Conservation (phyloP, 2,113 vertebrate species). For the Turdus rufiventris region DNA sequence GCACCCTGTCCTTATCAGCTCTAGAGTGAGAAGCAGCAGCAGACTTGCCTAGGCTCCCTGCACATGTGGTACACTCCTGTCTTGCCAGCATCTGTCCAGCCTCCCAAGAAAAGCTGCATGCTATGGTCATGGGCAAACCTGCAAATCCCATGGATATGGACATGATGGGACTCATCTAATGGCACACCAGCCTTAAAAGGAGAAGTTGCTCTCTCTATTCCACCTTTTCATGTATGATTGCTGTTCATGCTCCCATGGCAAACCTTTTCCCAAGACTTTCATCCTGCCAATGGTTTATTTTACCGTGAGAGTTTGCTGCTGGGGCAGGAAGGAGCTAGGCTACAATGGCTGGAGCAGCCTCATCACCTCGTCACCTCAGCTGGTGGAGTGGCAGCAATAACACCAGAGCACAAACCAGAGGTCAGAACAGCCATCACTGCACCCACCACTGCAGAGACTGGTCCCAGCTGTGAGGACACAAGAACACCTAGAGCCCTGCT, state of each 20-base stretch:
- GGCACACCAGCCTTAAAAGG: background rate
- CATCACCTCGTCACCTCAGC: too few relatives aligned
- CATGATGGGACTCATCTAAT: background rate
- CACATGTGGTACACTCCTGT: background rate
- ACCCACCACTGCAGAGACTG: rapidly evolving
- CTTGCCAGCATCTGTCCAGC: background rate
- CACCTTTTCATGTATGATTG: background rate
- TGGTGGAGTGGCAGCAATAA: rapidly evolving
- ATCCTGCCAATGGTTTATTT: background rate
- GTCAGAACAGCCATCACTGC: rapidly evolving
- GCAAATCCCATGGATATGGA: background rate
- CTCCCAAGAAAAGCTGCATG: background rate
- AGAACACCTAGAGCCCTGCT: background rate
- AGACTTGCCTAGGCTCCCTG: background rate
- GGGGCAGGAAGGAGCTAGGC: background rate
- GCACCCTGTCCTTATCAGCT: background rate
- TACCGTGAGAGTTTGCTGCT: background rate
- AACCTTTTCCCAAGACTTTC: background rate
- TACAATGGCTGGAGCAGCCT: background rate
- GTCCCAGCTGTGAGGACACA: rapidly evolving
- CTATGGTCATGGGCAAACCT: background rate
- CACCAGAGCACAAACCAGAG: background rate
- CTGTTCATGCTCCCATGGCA: background rate
- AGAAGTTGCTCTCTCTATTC: background rate
- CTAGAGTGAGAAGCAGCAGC: background rate